A percentile compares a stretch with the other conserved stretches of the same genome.
These are phyloP conservation scores for Anarsia innoxiella DNA, from an alignment of 2,888 invertebrate genomes.

Conservation along the genomic window DNA sequence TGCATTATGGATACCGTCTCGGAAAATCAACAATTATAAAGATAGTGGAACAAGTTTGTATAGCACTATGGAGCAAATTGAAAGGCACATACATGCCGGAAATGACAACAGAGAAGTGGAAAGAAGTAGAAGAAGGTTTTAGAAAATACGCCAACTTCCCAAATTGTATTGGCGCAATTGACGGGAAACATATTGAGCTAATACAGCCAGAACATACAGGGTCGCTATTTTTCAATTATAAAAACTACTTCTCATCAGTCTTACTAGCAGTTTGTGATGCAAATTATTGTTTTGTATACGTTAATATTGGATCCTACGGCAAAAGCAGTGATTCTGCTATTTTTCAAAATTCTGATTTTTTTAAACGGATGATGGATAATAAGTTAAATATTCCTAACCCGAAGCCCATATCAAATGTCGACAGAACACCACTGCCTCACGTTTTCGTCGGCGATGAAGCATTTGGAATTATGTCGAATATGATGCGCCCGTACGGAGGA, in stretches of 20 bases:
- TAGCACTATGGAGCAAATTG: slow-evolving; percentile 16
- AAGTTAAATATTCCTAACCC: neutral
- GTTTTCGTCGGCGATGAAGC: slow-evolving; percentile 3
- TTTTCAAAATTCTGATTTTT: neutral
- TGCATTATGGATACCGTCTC: slow-evolving; percentile 15
- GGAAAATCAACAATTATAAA: slow-evolving; percentile 15
- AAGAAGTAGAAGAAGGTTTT: slow-evolving; percentile 9
- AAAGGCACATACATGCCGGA: slow-evolving; percentile 12
- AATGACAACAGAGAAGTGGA: slow-evolving; percentile 13
- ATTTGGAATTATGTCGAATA: neutral
- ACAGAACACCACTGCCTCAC: neutral
- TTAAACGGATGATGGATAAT: neutral
- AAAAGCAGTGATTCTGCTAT: neutral
- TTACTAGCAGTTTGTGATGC: neutral
- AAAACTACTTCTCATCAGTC: neutral
- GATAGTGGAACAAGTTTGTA: slow-evolving; percentile 14
- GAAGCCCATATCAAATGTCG: neutral
- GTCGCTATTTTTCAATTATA: slow-evolving; percentile 1
- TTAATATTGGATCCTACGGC: neutral
- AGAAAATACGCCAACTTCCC: slow-evolving; percentile 10
- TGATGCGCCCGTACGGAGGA: neutral
- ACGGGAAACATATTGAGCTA: neutral
- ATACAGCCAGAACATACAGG: neutral
- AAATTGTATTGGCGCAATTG: slow-evolving; percentile 6
- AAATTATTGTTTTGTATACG: neutral